phyloP scores from a whole-genome alignment of 2,888 invertebrate genomes.

The Drepana falcataria region DNA sequence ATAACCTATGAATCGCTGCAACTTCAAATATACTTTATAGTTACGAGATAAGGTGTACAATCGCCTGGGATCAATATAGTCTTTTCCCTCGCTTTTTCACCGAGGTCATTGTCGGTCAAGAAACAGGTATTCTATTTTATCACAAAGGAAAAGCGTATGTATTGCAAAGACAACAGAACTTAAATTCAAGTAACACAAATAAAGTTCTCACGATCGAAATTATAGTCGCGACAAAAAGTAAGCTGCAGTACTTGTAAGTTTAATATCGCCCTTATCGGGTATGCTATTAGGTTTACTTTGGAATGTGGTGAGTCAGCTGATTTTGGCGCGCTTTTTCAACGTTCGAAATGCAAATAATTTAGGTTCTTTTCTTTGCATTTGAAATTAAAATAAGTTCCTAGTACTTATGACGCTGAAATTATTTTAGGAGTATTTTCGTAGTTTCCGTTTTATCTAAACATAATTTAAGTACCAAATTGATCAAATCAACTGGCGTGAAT shows the following conservation, averaged over 20 bases:
- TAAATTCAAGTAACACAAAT: conserved; percentile 4
- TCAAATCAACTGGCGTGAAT: too few relatives aligned
- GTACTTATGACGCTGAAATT: too few relatives aligned
- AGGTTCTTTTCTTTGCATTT: too few relatives aligned
- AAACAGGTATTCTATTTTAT: conserved; percentile 50
- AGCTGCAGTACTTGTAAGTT: conserved; percentile 1
- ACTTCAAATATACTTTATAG: not conserved
- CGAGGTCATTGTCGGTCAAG: conserved; percentile 67
- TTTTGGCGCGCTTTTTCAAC: conserved; percentile 2
- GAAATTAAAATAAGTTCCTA: too few relatives aligned
- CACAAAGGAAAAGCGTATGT: conserved; percentile 17
- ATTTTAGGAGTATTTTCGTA: too few relatives aligned
- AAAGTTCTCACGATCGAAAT: conserved; percentile 47
- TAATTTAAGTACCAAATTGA: too few relatives aligned
- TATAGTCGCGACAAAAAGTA: conserved; percentile 30
- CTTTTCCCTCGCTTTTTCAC: conserved; percentile 58
- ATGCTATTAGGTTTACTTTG: not conserved
- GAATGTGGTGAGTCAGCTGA: not conserved
- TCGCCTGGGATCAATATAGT: not conserved
- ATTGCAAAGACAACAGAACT: conserved; percentile 4
- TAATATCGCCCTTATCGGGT: not conserved
- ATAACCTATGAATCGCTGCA: conserved; percentile 4
- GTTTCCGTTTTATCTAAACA: too few relatives aligned
- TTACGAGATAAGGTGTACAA: not conserved
- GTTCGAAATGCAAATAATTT: not conserved